Conservation (phyloP, 2,797 vertebrate species). For the Rhadinocentrus ornatus region DNA sequence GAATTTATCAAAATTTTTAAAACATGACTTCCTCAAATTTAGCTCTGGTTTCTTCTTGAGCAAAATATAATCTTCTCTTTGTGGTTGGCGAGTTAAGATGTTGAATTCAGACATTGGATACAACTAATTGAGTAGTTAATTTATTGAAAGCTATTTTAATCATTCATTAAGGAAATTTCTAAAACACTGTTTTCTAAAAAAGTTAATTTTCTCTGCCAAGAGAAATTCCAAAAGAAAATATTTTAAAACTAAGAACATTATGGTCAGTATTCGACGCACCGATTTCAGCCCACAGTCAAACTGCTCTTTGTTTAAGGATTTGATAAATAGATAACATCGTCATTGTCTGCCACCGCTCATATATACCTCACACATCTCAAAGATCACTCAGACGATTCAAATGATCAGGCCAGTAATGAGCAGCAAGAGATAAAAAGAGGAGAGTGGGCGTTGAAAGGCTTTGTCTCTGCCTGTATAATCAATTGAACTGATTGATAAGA, state of each 20-base stretch:
- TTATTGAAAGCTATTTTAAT: neutral
- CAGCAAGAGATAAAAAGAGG: slow-evolving; percentile 53
- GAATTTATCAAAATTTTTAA: too few relatives aligned
- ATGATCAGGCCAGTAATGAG: slow-evolving; percentile 68
- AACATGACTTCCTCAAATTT: too few relatives aligned
- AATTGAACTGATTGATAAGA: slow-evolving; percentile 82
- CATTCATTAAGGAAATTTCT: too few relatives aligned
- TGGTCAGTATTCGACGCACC: slow-evolving; percentile 27
- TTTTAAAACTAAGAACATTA: slow-evolving; percentile 9
- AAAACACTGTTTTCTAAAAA: neutral
- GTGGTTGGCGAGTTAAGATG: neutral
- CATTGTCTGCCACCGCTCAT: slow-evolving; percentile 49
- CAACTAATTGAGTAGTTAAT: neutral
- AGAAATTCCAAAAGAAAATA: neutral
- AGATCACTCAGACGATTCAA: slow-evolving; percentile 68
- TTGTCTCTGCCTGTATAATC: slow-evolving; percentile 75
- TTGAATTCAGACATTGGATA: neutral
- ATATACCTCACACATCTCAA: slow-evolving; percentile 68
- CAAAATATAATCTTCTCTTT: neutral
- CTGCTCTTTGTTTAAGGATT: slow-evolving; percentile 41
- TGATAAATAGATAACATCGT: slow-evolving; percentile 59
- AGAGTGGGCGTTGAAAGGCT: slow-evolving; percentile 65
- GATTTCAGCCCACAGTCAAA: slow-evolving; percentile 41
- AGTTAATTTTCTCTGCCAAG: neutral
- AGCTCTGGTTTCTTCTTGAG: neutral